Evolutionary conservation across 2,888 invertebrate species (phyloP).

Genomic region (Spodoptera littoralis): DNA sequence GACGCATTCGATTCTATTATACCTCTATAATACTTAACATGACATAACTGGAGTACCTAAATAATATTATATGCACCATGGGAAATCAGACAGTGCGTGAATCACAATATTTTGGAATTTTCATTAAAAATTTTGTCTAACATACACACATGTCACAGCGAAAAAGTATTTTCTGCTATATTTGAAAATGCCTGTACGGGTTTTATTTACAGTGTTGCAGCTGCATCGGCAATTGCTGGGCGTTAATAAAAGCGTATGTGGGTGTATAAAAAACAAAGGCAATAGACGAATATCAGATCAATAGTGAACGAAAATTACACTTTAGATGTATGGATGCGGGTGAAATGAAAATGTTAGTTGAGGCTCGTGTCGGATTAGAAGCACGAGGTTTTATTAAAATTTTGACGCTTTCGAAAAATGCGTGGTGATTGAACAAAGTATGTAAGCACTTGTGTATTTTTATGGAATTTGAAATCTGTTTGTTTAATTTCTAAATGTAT

Average conservation of each 20-base stretch:
- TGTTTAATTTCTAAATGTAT: no score
- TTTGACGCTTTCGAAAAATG: neutral
- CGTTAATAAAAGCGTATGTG: conserved; percentile 58
- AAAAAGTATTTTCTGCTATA: conserved; percentile 17
- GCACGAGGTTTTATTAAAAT: conserved; percentile 21
- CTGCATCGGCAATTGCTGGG: conserved; percentile 37
- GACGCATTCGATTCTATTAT: no score
- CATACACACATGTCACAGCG: conserved; percentile 6
- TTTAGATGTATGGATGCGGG: conserved; percentile 46
- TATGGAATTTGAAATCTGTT: no score
- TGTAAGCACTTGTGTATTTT: no score
- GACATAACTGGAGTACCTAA: no score
- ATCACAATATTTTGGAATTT: neutral
- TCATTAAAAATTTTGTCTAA: neutral
- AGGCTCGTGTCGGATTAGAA: conserved; percentile 39
- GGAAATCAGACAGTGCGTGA: no score
- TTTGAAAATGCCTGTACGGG: conserved; percentile 29
- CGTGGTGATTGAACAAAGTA: no score
- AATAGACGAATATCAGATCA: conserved; percentile 54
- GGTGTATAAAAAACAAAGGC: conserved; percentile 56
- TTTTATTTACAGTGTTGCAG: conserved; percentile 55
- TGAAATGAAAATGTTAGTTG: conserved; percentile 41
- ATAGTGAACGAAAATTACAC: conserved; percentile 52
- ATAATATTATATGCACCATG: neutral
- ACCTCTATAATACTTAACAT: no score